These are phyloP conservation scores for Clarias gariepinus DNA, from an alignment of 2,113 vertebrate genomes.

Conservation along the genomic window DNA sequence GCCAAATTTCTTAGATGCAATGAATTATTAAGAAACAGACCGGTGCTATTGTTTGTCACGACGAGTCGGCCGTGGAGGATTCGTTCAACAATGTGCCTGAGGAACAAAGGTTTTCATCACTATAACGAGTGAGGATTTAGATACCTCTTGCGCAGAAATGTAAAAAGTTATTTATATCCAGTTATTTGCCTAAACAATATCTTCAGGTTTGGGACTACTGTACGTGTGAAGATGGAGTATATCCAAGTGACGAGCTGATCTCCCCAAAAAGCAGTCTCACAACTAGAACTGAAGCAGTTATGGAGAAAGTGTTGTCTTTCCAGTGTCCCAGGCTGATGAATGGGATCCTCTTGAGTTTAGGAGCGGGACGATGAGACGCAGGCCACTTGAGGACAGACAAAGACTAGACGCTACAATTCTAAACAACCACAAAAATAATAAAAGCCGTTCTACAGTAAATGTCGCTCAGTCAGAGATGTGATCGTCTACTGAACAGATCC, in stretches of 20 bases:
- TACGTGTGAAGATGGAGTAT: constrained; percentile 48
- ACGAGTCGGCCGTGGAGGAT: constrained; percentile 43
- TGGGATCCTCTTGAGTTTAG: constrained; percentile 9
- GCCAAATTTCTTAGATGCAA: constrained; percentile 41
- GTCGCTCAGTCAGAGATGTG: constrained; percentile 19
- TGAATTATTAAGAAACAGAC: constrained; percentile 69
- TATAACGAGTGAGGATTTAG: constrained; percentile 11
- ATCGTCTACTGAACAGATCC: constrained; percentile 50
- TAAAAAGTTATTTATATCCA: constrained; percentile 16
- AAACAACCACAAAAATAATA: background rate
- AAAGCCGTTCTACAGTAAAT: background rate
- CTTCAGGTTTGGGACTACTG: constrained; percentile 45
- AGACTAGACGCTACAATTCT: constrained; percentile 12
- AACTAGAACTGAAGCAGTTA: background rate
- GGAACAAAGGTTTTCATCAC: constrained; percentile 35
- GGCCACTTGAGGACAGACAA: constrained; percentile 30
- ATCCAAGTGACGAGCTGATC: constrained; percentile 41
- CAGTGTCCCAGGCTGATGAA: background rate
- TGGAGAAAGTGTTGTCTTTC: background rate
- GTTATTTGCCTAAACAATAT: constrained; percentile 26
- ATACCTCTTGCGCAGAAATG: background rate
- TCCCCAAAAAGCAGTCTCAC: background rate
- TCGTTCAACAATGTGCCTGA: constrained; percentile 22
- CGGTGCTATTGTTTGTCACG: constrained; percentile 56
- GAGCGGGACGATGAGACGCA: background rate